Evolutionary conservation across 2,797 vertebrate species (phyloP), one percentile per base, ranked within the genome.

Genomic region (Myoxocephalus aenaeus): DNA sequence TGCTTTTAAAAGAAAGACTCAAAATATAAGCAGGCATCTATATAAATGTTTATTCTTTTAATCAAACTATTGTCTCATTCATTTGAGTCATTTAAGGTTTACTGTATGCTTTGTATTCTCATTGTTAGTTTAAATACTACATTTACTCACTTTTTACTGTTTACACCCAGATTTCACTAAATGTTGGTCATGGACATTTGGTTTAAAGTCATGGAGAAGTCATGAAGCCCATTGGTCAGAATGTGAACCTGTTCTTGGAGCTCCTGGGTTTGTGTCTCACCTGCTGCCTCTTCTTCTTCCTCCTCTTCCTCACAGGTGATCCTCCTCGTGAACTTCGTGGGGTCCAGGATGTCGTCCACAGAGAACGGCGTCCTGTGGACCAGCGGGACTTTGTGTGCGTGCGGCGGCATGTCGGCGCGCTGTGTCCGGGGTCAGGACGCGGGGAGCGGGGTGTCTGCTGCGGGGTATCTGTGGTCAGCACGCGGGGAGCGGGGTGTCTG

Each of bases 281-380:
- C 91, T 83, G 78, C 25, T 32, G 54, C 36, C 2, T 70, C 81
- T 3, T 65, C 69, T 3, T n/a, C 81, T 3, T 65, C 69, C 3
- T n/a, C 42, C 32, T 32, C 81, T 2, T 65, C 70, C 4, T n/a
- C 42, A 3, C 36, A 1, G 2, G 10, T 15, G 1, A 1, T 36
- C 32, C 50, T 88, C 53, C 92, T 58, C 1, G 82, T 94, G 8
- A 95, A 96, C 73, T 94, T 96, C 0, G 36, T 51, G 0, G 95
- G 94, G 69, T 95, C 92, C 65, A 96, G 56, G 46, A 96, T 96
- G 56, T 96, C 94, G 48, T 83, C 87, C 74, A 96, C 93, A 11
- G 90, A 95, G 27, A 96, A 96, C 0, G 91, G 75, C 0, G 92
- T 94, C 64, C 69, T 87, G 80, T 72, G 88, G 75, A 5, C 57